Evolutionary conservation across 2,888 invertebrate species (phyloP).

Genomic region (Rhynchonema sp.): DNA sequence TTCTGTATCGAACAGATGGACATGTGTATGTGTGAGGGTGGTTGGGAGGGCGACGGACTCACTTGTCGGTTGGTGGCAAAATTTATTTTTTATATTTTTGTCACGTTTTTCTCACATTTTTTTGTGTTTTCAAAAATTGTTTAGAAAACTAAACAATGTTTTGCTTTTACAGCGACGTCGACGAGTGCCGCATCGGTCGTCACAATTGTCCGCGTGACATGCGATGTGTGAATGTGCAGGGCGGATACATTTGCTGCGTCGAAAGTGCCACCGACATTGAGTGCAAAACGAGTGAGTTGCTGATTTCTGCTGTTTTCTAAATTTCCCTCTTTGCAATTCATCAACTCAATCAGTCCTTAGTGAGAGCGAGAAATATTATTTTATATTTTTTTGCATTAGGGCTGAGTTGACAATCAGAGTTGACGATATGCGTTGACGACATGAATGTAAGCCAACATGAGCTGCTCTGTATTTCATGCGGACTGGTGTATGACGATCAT

Average conservation of each 20-base stretch:
- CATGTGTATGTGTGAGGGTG: conserved; percentile 18
- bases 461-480: too few species aligned
- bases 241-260: conserved; percentile 45
- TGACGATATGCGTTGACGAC: too few species aligned
- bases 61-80: conserved; percentile 1
- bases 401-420: too few species aligned
- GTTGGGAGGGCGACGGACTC: conserved; percentile 20
- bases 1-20: conserved; percentile 15
- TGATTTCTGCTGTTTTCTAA: neutral
- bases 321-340: too few species aligned
- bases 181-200: conserved; percentile 7
- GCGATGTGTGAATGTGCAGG: conserved; percentile 46
- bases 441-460: too few species aligned
- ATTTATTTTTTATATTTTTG: neutral
- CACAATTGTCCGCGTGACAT: conserved; percentile 2
- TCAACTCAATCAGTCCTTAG: neutral
- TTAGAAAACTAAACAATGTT: neutral
- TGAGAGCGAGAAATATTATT: neutral
- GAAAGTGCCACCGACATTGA: neutral
- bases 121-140: neutral
- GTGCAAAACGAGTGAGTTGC: neutral
- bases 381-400: neutral
- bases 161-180: conserved; percentile 5
- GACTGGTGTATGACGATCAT: too few species aligned
- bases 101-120: neutral